phyloP scores from a whole-genome alignment of 1,140 invertebrate genomes.

The Yoshiicerus persimilis region DNA sequence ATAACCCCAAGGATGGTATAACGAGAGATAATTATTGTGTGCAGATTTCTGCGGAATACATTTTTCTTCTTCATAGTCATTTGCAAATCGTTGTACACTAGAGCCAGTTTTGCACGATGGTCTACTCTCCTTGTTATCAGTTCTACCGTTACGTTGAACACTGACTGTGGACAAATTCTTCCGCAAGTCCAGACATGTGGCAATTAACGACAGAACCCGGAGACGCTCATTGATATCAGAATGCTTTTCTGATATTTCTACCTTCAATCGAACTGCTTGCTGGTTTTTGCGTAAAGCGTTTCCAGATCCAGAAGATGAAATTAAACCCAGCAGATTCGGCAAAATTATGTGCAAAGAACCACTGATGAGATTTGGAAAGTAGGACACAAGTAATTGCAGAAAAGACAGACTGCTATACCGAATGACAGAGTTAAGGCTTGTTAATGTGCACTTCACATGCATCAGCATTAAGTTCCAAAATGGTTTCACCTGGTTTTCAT shows the following conservation, averaged over 20 bases:
- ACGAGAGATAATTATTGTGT: not conserved
- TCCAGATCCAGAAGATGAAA: constrained; percentile 26
- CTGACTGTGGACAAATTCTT: not conserved
- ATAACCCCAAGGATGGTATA: constrained; percentile 31
- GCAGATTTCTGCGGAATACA: not conserved
- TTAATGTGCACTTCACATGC: constrained; percentile 44
- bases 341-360: constrained; percentile 33
- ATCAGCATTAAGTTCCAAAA: constrained; percentile 46
- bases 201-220: constrained; percentile 29
- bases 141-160: not conserved
- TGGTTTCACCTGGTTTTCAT: constrained; percentile 43
- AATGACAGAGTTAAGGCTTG: constrained; percentile 33
- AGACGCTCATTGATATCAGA: constrained; percentile 27
- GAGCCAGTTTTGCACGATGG: not conserved
- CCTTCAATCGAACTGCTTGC: constrained; percentile 21
- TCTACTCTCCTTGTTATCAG: not conserved
- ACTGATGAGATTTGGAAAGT: constrained; percentile 38
- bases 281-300: not conserved
- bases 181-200: constrained; percentile 30
- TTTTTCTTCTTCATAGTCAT: no score
- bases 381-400: constrained; percentile 28
- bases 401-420: constrained; percentile 37
- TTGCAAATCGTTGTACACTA: not conserved
- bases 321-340: constrained; percentile 34
- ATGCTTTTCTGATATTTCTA: constrained; percentile 42